Evolutionary conservation across 2,888 invertebrate genomes (phyloP).

Genomic region (Phortica magna): DNA sequence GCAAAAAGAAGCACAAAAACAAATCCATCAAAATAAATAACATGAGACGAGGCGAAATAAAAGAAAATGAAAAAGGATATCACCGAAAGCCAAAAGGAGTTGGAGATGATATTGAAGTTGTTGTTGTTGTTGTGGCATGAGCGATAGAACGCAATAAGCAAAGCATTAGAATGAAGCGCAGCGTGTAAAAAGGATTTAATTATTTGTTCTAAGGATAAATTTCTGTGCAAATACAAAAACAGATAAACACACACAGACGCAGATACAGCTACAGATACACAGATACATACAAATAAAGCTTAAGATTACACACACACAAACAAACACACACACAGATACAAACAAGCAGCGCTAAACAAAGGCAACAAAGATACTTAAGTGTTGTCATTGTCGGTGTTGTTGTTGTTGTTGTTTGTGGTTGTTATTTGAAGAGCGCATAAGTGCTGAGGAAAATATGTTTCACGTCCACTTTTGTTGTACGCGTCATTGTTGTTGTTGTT

Average conservation of each 20-base stretch:
- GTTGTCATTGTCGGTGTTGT: slow-evolving; percentile 39
- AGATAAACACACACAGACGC: slow-evolving; percentile 11
- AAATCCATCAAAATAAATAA: slow-evolving; percentile 74
- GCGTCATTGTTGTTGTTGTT: too few species aligned
- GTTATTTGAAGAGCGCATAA: slow-evolving; percentile 54
- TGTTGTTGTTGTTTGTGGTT: slow-evolving; percentile 49
- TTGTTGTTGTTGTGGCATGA: slow-evolving; percentile 35
- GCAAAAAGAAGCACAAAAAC: slow-evolving; percentile 48
- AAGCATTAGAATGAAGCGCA: slow-evolving; percentile 50
- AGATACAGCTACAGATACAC: background rate
- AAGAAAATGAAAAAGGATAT: background rate
- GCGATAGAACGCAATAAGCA: background rate
- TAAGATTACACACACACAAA: background rate
- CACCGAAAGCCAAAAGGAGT: background rate
- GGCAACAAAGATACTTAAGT: slow-evolving; percentile 43
- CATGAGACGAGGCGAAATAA: slow-evolving; percentile 41
- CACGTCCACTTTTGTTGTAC: slow-evolving; percentile 61
- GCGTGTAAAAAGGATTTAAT: slow-evolving; percentile 76
- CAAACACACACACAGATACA: slow-evolving; percentile 30
- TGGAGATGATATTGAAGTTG: background rate
- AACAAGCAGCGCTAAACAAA: background rate
- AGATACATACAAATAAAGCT: slow-evolving; percentile 5
- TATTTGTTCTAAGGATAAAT: slow-evolving; percentile 73
- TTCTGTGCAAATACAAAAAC: slow-evolving; percentile 30
- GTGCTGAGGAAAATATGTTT: slow-evolving; percentile 62